Evolutionary conservation across 2,888 invertebrate genomes (phyloP), one percentile per base, ranked within the genome.

Genomic region (Anthophora plumipes): DNA sequence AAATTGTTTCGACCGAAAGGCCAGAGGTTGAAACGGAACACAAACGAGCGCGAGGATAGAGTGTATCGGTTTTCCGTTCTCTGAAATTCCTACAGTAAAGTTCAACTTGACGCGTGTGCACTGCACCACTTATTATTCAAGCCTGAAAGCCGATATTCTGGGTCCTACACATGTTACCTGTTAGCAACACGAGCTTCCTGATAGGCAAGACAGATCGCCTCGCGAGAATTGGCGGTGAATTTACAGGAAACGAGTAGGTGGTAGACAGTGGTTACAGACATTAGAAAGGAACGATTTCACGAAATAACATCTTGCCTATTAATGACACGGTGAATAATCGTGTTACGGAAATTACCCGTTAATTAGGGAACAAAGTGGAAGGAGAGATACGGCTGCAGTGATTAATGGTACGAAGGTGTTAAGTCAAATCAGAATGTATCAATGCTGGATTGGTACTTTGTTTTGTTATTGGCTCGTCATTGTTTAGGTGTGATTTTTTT

Each of bases 171-270:
- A 50, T 85, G 85, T 85, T 85, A 84, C 86, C 86, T 85, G 84
- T 86, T 85, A 55, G 79, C 78, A 74, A 80, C 72, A 84, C 75
- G 82, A 82, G 85, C 84, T 84, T 82, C 82, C 86, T 77, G 85
- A 85, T 85, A 85, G 84, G 79, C 55, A 86, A 85, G 85, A 85
- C 82, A 74, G 86, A 85, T 86, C 84, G 84, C 63, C 22, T 39
- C 31, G 82, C 70, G 66, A 71, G 84, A 77, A 85, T 86, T 78
- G 82, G 72, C 77, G 61, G 78, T 70, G 77, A 73, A 85, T 85
- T 82, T 79, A 84, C 86, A 85, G 85, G 85, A 85, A 85, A 82
- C 79, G 84, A 84, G 84, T 86, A 79, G 86, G 86, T 77, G 85
- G 77, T 39, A 54, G 74, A 69, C 68, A 39, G 72, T 69, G 82